Evolutionary conservation across 2,888 invertebrate genomes (phyloP).

Genomic region (Chirona hameri): DNA sequence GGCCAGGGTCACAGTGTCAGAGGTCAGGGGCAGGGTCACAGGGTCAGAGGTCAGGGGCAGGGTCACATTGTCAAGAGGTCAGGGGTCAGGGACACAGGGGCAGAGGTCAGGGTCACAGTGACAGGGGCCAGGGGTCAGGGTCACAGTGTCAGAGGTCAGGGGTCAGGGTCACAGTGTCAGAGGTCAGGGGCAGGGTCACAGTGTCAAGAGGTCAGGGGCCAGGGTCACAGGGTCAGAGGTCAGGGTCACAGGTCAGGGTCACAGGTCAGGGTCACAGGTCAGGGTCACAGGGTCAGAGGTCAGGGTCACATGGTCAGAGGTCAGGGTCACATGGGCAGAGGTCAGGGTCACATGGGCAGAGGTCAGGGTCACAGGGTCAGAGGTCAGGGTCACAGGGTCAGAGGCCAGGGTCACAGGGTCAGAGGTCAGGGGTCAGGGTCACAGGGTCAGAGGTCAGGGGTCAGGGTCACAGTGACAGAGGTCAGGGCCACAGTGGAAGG

Average conservation of each 20-base stretch:
- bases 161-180: too few species aligned
- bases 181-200: background rate
- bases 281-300: background rate
- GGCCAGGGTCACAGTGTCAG: too few species aligned
- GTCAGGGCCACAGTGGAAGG: background rate
- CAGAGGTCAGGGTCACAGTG: background rate
- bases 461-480: background rate
- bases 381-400: background rate
- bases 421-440: too few species aligned
- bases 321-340: background rate
- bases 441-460: too few species aligned
- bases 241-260: background rate
- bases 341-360: background rate
- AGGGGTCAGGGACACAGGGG: too few species aligned
- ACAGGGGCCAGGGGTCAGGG: too few species aligned
- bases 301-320: background rate
- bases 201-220: background rate
- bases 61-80: too few species aligned
- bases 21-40: too few species aligned
- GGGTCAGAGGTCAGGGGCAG: too few species aligned
- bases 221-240: background rate
- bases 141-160: too few species aligned
- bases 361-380: too few species aligned
- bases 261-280: background rate
- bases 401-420: too few species aligned